A percentile compares a stretch with the other conserved stretches of the same genome.
Conservation (phyloP, 2,888 invertebrate genomes). For the Volucella bombylans region DNA sequence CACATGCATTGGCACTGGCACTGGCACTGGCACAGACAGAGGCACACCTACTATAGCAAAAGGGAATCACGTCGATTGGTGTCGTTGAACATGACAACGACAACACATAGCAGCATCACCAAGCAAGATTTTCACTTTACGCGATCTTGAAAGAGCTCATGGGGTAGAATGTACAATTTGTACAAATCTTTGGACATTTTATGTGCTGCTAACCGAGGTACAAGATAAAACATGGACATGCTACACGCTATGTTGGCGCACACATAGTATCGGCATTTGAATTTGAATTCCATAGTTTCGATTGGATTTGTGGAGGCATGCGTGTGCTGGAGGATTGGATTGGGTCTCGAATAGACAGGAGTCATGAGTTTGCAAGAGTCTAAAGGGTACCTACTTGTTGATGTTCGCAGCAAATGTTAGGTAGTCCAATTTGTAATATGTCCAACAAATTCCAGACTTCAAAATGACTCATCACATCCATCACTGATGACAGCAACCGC, state of each 20-base stretch:
- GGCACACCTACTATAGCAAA: conserved; percentile 8
- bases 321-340: background rate
- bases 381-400: no score
- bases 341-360: no score
- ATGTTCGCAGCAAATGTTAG: no score
- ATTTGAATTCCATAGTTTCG: conserved; percentile 25
- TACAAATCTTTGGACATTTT: conserved; percentile 67
- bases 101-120: conserved; percentile 57
- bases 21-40: no score
- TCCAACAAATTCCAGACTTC: no score
- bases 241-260: conserved; percentile 74
- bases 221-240: conserved; percentile 73
- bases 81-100: conserved; percentile 74
- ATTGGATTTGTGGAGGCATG: background rate
- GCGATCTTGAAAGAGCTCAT: conserved; percentile 15
- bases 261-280: conserved; percentile 42
- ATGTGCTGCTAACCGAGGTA: conserved; percentile 68
- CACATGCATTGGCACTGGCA: conserved; percentile 4
- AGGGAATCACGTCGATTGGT: conserved; percentile 71
- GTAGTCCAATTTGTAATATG: no score
- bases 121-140: conserved; percentile 33
- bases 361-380: no score
- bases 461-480: no score
- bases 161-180: conserved; percentile 58
- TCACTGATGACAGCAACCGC: background rate